phyloP scores from a whole-genome alignment of 2,113 vertebrate genomes.

The Erythrolamprus reginae region DNA sequence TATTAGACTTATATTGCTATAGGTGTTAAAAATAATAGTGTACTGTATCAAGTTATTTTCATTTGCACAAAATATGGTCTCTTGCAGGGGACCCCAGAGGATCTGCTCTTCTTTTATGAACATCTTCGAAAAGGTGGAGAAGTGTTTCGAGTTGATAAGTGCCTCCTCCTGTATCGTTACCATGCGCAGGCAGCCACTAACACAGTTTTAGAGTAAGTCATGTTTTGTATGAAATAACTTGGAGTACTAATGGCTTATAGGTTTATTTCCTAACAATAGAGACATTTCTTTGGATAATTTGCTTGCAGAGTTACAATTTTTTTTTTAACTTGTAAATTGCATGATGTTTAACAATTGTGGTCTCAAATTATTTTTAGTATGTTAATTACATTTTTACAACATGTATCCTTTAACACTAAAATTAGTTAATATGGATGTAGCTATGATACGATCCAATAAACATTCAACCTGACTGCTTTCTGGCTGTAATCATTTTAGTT shows the following conservation, averaged over 20 bases:
- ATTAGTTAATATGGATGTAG: neutral
- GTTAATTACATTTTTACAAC: neutral
- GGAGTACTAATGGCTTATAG: neutral
- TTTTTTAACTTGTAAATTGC: neutral
- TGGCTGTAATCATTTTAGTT: neutral
- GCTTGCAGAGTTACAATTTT: neutral
- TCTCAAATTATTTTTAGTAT: neutral
- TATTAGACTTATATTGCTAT: neutral
- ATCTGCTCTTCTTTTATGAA: slow-evolving; percentile 90
- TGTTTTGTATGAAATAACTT: neutral
- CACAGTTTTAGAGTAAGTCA: slow-evolving; percentile 81
- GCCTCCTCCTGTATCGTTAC: slow-evolving; percentile 87
- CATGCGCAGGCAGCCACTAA: slow-evolving; percentile 81
- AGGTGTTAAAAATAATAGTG: neutral
- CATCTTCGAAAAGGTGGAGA: slow-evolving; percentile 79
- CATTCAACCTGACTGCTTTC: neutral
- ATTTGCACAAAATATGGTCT: slow-evolving; percentile 8
- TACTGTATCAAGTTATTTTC: neutral
- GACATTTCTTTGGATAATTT: neutral
- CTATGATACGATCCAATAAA: neutral
- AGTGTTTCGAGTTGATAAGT: slow-evolving; percentile 74
- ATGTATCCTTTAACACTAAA: neutral
- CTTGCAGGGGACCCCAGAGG: slow-evolving; percentile 88
- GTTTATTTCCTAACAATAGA: neutral
- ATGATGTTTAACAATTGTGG: neutral